A percentile compares a stretch with the other conserved stretches of the same genome.
Evolutionary conservation across 2,113 vertebrate species (phyloP).

Genomic region (Peromyscus californicus): DNA sequence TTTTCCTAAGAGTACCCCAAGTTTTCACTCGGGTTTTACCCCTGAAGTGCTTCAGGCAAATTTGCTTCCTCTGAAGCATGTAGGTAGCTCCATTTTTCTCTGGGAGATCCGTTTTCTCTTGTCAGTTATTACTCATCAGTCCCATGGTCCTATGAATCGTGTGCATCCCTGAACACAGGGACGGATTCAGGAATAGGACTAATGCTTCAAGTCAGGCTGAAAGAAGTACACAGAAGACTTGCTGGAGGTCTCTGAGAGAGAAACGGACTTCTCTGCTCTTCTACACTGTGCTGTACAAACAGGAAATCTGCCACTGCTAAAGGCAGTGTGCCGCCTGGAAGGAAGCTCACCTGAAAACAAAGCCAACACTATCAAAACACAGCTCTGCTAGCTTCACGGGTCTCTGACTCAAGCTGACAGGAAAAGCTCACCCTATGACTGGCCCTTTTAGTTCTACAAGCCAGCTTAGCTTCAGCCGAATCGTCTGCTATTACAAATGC

Average conservation of each 20-base stretch:
- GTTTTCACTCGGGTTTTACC: neutral
- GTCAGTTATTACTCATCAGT: conserved; percentile 24
- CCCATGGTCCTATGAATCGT: neutral
- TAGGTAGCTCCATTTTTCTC: neutral
- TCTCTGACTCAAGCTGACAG: conserved; percentile 39
- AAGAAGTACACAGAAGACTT: neutral
- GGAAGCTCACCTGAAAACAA: conserved; percentile 51
- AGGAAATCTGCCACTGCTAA: conserved; percentile 14
- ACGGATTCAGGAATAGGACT: neutral
- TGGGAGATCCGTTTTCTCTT: conserved; percentile 13
- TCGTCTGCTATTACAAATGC: neutral
- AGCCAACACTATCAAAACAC: conserved; percentile 20
- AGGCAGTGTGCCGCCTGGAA: conserved; percentile 28
- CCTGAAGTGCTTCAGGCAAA: neutral
- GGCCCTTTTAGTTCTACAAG: neutral
- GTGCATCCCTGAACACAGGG: neutral
- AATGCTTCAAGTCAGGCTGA: neutral
- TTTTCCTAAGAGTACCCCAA: neutral
- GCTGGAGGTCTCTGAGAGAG: neutral
- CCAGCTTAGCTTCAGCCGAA: neutral
- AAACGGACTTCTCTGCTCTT: conserved; percentile 14
- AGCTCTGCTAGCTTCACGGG: neutral
- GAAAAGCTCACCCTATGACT: conserved; percentile 31
- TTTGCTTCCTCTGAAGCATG: neutral
- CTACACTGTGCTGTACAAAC: neutral